These are phyloP conservation scores for Cardiocondyla obscurior DNA, from an alignment of 1,140 invertebrate genomes.

Conservation along the genomic window DNA sequence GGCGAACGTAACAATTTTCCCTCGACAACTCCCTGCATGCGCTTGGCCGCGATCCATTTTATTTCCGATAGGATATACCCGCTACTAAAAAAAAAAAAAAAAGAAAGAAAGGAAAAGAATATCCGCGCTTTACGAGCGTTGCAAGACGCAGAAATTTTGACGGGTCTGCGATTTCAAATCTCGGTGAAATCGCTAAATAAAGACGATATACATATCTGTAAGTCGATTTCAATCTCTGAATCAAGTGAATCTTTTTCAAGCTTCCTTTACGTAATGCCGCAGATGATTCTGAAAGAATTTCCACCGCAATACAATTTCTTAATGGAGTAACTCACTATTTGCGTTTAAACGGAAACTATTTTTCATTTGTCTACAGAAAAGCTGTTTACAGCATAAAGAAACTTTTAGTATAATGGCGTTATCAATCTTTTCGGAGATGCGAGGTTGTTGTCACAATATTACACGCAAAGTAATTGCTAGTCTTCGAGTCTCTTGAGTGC, in stretches of 20 bases:
- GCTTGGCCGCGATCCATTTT: constrained; percentile 67
- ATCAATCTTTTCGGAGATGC: constrained; percentile 11
- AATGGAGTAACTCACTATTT: not conserved
- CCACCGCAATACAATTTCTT: not conserved
- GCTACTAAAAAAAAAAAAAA: constrained; percentile 22
- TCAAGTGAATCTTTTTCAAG: constrained; percentile 13
- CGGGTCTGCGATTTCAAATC: constrained; percentile 40
- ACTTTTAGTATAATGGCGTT: not conserved
- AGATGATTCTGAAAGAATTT: not conserved
- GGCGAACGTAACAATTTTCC: not conserved
- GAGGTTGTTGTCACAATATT: not conserved
- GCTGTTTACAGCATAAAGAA: not conserved
- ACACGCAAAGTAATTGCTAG: not conserved
- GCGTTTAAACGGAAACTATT: not conserved
- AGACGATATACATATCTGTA: constrained; percentile 7
- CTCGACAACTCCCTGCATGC: not conserved
- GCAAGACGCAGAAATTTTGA: constrained; percentile 59
- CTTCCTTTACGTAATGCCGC: not conserved
- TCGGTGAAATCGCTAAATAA: constrained; percentile 60
- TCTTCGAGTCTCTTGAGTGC: not conserved
- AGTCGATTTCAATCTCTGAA: constrained; percentile 15
- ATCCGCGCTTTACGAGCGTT: constrained; percentile 17
- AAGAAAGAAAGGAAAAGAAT: no score
- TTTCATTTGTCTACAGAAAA: constrained; percentile 7
- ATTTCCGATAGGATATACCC: constrained; percentile 62